Evolutionary conservation across 2,797 vertebrate genomes (phyloP), one percentile per base, ranked within the genome.

Genomic region (Lacerta agilis): DNA sequence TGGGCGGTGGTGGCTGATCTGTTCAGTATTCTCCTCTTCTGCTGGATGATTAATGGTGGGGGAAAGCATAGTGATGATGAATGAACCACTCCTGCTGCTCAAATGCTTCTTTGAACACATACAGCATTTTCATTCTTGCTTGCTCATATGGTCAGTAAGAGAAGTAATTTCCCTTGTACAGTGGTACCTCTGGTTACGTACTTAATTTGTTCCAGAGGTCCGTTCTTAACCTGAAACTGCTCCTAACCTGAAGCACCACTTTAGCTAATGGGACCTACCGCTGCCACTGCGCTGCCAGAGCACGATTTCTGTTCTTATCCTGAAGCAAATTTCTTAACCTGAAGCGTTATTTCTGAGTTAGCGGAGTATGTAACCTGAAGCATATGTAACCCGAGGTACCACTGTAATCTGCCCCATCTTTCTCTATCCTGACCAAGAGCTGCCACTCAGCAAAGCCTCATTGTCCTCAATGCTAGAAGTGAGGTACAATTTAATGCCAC

Each of bases 361-460:
- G 33, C 33, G 33, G 33, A 33, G 33, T 33, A 33, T 33, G 33
- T 33, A 33, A 33, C 33, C 33, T 33, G 33, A 33, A 33, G 33
- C 33, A 33, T 33, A 1, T 33, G 33, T 33, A 33, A 33, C 33
- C 33, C 33, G 33, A 33, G 33, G 33, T 33, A 33, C 33, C 33
- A 33, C 33, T 33, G 33, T 66, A 76, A 75, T 76, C 71, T n/a
- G 8, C 41, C 45, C 67, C 38, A 64, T 72, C 49, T 66, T 84
- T 88, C 75, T 88, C 38, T 84, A n/a, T 43, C 41, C 76, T 79
- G 66, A 78, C 86, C 73, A 33, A 79, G 38, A 79, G 36, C 58
- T 49, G 66, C 75, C 45, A 78, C 69, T 43, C 67, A 83, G 49
- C 49, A 43, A 84, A 79, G 61, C 36, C 29, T 86, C 33, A 13